Conservation (phyloP, 2,113 vertebrate genomes). For the Brachyistius frenatus region DNA sequence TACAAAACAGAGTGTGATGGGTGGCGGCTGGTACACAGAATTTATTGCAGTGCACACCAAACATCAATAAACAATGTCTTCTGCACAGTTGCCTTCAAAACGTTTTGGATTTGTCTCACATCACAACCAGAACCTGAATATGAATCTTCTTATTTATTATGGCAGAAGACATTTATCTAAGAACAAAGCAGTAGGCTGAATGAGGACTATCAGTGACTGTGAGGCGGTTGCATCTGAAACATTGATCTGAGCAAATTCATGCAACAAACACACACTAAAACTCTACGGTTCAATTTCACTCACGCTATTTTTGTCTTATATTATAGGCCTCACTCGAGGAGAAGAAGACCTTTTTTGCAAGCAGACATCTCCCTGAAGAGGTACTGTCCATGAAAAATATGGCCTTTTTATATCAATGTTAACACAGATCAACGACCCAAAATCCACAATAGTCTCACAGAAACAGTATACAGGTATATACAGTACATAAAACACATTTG, state of each 20-base stretch:
- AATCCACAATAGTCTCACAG: slow-evolving; percentile 87
- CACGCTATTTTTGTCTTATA: slow-evolving; percentile 77
- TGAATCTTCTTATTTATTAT: slow-evolving; percentile 61
- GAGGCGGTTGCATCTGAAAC: slow-evolving; percentile 73
- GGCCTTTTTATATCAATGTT: slow-evolving; percentile 85
- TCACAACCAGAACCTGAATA: slow-evolving; percentile 61
- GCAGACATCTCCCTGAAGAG: slow-evolving; percentile 85
- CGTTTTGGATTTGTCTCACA: slow-evolving; percentile 62
- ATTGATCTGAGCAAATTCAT: slow-evolving; percentile 82
- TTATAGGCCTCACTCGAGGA: slow-evolving; percentile 68
- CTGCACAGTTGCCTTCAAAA: slow-evolving; percentile 56
- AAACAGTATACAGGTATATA: slow-evolving; percentile 86
- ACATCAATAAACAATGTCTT: slow-evolving; percentile 81
- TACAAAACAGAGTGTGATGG: slow-evolving; percentile 78
- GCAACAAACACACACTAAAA: slow-evolving; percentile 81
- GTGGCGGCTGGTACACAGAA: slow-evolving; percentile 82
- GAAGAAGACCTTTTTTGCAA: slow-evolving; percentile 80
- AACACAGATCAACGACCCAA: slow-evolving; percentile 87
- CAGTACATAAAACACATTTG: slow-evolving; percentile 83
- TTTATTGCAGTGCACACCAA: slow-evolving; percentile 97
- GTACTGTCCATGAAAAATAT: slow-evolving; percentile 87
- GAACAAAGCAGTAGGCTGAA: slow-evolving; percentile 69
- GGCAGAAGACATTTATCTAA: slow-evolving; percentile 69
- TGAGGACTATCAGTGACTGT: slow-evolving; percentile 63
- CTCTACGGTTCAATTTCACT: slow-evolving; percentile 77